These are phyloP conservation scores for Caenorhabditis becei DNA, from an alignment of 2,888 invertebrate species.

Conservation along the genomic window DNA sequence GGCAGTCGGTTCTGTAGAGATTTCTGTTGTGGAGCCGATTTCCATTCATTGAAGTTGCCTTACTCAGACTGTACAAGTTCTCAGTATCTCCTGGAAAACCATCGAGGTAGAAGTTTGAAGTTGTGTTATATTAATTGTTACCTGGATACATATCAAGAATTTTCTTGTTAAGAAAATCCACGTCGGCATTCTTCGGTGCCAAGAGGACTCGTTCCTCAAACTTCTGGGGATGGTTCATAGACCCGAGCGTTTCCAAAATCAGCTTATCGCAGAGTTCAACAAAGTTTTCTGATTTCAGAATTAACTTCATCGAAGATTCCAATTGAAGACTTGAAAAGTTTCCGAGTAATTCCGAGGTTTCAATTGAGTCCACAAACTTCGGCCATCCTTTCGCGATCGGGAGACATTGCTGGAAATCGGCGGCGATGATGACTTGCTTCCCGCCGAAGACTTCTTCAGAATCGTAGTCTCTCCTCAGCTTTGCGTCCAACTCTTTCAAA, in stretches of 20 bases:
- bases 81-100: not conserved
- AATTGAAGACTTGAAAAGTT: not conserved
- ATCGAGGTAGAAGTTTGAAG: too few relatives aligned
- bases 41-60: not conserved
- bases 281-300: not conserved
- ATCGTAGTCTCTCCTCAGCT: not conserved
- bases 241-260: not conserved
- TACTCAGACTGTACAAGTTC: not conserved
- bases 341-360: not conserved
- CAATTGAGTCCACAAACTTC: not conserved
- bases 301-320: not conserved
- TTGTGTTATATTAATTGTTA: not conserved
- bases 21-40: not conserved
- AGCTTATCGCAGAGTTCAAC: not conserved
- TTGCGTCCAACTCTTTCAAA: not conserved
- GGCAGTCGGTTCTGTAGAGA: not conserved
- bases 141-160: not conserved
- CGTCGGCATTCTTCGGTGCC: not conserved
- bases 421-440: constrained; percentile 1
- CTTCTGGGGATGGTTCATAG: not conserved
- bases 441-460: not conserved
- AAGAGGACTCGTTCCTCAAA: not conserved
- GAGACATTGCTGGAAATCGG: not conserved
- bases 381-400: not conserved
- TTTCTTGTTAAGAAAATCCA: not conserved